phyloP scores from a whole-genome alignment of 2,888 invertebrate species.

The Altica lythri region DNA sequence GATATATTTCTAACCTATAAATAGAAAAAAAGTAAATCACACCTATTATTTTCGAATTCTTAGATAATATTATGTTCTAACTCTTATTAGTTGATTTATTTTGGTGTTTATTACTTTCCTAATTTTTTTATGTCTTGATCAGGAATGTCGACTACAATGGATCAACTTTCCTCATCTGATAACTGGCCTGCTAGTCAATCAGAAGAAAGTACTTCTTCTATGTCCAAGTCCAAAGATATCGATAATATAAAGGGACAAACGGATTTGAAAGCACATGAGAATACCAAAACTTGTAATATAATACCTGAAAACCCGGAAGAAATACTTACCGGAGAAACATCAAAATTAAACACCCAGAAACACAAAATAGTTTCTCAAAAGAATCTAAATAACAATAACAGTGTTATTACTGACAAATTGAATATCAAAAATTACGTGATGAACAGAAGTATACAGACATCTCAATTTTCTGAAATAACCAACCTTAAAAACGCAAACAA shows the following conservation, averaged over 20 bases:
- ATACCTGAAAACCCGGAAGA: conserved; percentile 64
- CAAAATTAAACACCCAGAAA: conserved; percentile 49
- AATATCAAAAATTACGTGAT: conserved; percentile 58
- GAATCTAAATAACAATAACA: conserved; percentile 61
- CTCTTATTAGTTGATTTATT: too few relatives aligned
- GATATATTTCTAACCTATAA: too few relatives aligned
- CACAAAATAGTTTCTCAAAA: conserved; percentile 29
- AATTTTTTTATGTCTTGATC: conserved; percentile 2
- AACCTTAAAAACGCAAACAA: conserved; percentile 50
- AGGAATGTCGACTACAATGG: conserved; percentile 68
- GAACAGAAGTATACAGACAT: conserved; percentile 79
- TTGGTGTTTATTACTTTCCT: too few relatives aligned
- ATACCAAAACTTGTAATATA: conserved; percentile 56
- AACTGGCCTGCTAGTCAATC: conserved; percentile 77
- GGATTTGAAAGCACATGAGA: conserved; percentile 57
- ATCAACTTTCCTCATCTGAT: conserved; percentile 74
- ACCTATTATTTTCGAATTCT: too few relatives aligned
- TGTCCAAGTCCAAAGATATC: conserved; percentile 57
- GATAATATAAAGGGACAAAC: conserved; percentile 46
- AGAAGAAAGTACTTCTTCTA: conserved; percentile 61
- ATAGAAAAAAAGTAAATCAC: too few relatives aligned
- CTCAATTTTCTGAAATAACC: conserved; percentile 57
- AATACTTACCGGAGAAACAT: conserved; percentile 41
- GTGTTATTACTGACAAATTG: conserved; percentile 32
- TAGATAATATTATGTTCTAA: too few relatives aligned